A percentile compares a stretch with the other conserved stretches of the same genome.
Evolutionary conservation across 2,888 invertebrate species (phyloP).

Genomic region (Xiphydria camelus): DNA sequence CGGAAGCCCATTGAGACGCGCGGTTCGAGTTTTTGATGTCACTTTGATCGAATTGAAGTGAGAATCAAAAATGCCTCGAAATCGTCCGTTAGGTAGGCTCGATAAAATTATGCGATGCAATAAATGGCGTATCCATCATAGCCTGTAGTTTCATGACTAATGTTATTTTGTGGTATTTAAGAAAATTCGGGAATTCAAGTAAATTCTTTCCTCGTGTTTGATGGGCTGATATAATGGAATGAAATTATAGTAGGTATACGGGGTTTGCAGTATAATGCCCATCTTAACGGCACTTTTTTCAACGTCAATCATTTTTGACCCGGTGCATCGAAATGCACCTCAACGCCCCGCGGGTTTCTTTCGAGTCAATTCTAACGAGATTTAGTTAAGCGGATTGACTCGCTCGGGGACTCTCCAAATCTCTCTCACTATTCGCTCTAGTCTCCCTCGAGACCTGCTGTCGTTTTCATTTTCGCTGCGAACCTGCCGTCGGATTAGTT

Average conservation of each 20-base stretch:
- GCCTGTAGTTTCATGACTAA: too few relatives aligned
- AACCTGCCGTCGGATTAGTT: slow-evolving; percentile 37
- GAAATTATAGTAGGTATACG: too few relatives aligned
- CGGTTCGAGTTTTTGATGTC: slow-evolving; percentile 46
- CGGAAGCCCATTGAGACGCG: slow-evolving; percentile 49
- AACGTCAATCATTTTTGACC: not conserved
- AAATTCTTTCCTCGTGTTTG: too few relatives aligned
- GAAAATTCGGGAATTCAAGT: too few relatives aligned
- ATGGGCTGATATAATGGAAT: too few relatives aligned
- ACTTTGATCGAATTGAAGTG: too few relatives aligned
- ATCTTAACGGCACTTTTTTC: slow-evolving; percentile 6
- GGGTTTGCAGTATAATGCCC: too few relatives aligned
- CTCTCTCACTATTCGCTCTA: slow-evolving; percentile 1
- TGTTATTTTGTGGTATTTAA: too few relatives aligned
- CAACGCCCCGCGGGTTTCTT: slow-evolving; percentile 17
- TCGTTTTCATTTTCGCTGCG: slow-evolving; percentile 22
- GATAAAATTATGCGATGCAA: too few relatives aligned
- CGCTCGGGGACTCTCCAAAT: too few relatives aligned
- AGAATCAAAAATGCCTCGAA: not conserved
- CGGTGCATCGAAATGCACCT: slow-evolving; percentile 1
- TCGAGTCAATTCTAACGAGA: slow-evolving; percentile 37
- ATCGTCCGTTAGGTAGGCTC: not conserved
- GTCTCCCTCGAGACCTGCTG: slow-evolving; percentile 24
- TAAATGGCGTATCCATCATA: too few relatives aligned
- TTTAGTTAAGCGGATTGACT: slow-evolving; percentile 44